These are phyloP conservation scores for Antedon mediterranea DNA, from an alignment of 53 echinoderm and acorn worm species.

Conservation along the genomic window DNA sequence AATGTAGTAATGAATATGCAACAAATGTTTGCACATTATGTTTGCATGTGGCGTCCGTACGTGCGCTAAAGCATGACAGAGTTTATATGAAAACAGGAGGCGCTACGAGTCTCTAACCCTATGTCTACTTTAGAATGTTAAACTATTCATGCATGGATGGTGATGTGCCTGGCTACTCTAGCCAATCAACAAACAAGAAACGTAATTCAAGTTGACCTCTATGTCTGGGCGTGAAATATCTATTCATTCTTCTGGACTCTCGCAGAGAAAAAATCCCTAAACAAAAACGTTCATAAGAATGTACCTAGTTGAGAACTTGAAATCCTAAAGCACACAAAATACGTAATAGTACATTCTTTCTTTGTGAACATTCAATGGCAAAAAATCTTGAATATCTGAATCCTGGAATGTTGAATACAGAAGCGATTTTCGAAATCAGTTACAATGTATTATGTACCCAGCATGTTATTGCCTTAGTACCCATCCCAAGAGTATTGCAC, in stretches of 20 bases:
- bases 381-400: neutral
- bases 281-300: too few relatives aligned
- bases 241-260: neutral
- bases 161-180: neutral
- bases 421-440: neutral
- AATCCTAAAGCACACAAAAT: too few relatives aligned
- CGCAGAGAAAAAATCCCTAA: neutral
- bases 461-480: neutral
- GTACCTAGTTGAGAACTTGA: too few relatives aligned
- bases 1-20: neutral
- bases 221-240: neutral
- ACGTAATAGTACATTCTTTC: too few relatives aligned
- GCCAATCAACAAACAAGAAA: neutral
- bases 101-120: neutral
- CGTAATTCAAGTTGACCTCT: neutral
- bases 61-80: neutral
- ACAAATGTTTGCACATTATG: neutral
- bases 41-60: neutral
- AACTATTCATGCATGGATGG: neutral
- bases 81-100: neutral
- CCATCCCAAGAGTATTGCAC: neutral
- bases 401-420: neutral
- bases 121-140: neutral
- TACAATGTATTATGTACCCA: neutral
- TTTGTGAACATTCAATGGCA: neutral